Base-by-base conservation (phyloP, 2,113 vertebrate species). In the Larimichthys polyactis region DNA sequence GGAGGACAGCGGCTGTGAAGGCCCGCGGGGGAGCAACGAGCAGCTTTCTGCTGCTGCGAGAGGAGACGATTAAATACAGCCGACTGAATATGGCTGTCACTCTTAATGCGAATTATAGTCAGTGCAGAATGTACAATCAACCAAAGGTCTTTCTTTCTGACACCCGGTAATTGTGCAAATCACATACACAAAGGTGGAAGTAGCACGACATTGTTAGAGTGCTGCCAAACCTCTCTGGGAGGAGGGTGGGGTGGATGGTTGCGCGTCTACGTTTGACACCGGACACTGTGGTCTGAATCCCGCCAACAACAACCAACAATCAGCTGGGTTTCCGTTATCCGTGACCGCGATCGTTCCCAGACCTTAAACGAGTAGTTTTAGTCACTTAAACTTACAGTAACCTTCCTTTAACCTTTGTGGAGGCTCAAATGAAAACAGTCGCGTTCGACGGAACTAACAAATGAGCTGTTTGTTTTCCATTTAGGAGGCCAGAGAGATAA, bases 21-120 rank as follows among this genome's bases (percentile, higher is more conserved):
- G 8, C 19, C 69, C 64, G 80, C 7, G 69, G 54, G 55, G 70
- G 46, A 55, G 55, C 19, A 27, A 65, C 20, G 54, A 0, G 51
- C 40, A 57, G 0, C 67, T 70, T 51, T 59, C 44, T 71, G 85
- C 54, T 66, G 58, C 80, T 62, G 52, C 54, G 15, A 14, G 22
- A 15, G 24, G 51, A 49, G 46, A 22, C 15, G 1, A 48, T 49
- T 64, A 14, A 51, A 63, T 19, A 27, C 44, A 46, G 22, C 22
- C 40, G 10, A 22, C 16, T 40, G 16, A 62, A 76, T 4, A 5
- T 46, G 32, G 19, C 40, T 5, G 40, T 51, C 12, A 22, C 3
- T 74, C 63, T 20, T 52, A 48, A 49, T 51, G 68, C 2, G 68
- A 55, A 5, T 0, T 57, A 43, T 27, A 57, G 44, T 63, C 46